Conservation (phyloP, 2,797 vertebrate genomes). For the Petrocephalus schoutedeni region DNA sequence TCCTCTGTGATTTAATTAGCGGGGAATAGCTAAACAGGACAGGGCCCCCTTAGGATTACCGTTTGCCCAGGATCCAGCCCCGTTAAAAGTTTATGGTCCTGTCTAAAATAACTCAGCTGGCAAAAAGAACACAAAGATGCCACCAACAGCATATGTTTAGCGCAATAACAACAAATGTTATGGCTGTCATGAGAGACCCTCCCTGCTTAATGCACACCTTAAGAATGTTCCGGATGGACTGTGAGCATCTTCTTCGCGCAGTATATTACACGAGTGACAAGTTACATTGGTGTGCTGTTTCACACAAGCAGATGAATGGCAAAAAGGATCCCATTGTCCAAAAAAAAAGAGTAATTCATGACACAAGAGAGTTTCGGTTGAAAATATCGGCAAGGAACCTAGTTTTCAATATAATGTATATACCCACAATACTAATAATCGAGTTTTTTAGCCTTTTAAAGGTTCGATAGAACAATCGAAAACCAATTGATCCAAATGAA, state of each 20-base stretch:
- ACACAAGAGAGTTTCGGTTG: slow-evolving; percentile 34
- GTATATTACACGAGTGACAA: slow-evolving; percentile 81
- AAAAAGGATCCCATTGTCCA: slow-evolving; percentile 60
- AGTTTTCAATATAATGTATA: neutral
- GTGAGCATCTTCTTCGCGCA: slow-evolving; percentile 73
- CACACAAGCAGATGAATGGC: slow-evolving; percentile 83
- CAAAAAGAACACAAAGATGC: slow-evolving; percentile 56
- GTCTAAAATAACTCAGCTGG: slow-evolving; percentile 77
- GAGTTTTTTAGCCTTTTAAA: slow-evolving; percentile 6
- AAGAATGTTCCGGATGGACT: slow-evolving; percentile 78
- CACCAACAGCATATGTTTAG: slow-evolving; percentile 86
- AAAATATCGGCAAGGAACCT: slow-evolving; percentile 47
- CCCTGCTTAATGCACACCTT: slow-evolving; percentile 81
- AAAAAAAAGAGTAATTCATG: slow-evolving; percentile 44
- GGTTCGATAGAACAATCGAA: neutral
- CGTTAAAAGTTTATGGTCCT: slow-evolving; percentile 85
- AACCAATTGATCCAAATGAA: neutral
- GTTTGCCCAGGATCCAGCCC: slow-evolving; percentile 83
- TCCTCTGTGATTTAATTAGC: slow-evolving; percentile 62
- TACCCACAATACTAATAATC: neutral
- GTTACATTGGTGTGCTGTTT: slow-evolving; percentile 77
- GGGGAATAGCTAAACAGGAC: slow-evolving; percentile 48
- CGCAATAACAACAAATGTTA: slow-evolving; percentile 92
- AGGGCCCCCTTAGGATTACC: slow-evolving; percentile 64
- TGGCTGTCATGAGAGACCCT: slow-evolving; percentile 81